A percentile compares a stretch with the other conserved stretches of the same genome.
Conservation (phyloP, 2,113 vertebrate genomes). For the Blennius ocellaris region DNA sequence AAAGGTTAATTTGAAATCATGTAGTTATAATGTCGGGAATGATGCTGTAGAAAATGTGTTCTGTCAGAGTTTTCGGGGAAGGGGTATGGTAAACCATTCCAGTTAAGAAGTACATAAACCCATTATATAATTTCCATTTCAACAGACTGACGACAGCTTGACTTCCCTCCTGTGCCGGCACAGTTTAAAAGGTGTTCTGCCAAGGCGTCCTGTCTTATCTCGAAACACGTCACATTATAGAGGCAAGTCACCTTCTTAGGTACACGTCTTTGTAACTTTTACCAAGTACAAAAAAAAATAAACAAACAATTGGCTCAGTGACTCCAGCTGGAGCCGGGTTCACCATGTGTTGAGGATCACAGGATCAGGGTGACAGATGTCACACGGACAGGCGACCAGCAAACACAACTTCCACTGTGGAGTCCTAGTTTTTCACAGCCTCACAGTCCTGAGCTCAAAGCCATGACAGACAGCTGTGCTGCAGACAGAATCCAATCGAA, state of each 20-base stretch:
- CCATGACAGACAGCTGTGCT: conserved; percentile 54
- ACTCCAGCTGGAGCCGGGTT: conserved; percentile 22
- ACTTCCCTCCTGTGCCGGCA: conserved; percentile 10
- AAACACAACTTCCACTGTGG: conserved; percentile 6
- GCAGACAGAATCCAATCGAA: conserved; percentile 50
- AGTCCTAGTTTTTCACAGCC: conserved; percentile 11
- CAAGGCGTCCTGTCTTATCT: conserved; percentile 36
- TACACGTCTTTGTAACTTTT: conserved; percentile 24
- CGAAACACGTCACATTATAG: conserved; percentile 26
- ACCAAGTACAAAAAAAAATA: conserved; percentile 11
- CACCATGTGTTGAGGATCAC: conserved; percentile 37
- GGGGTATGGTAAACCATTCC: not conserved
- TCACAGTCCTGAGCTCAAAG: conserved; percentile 27
- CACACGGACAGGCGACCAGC: conserved; percentile 6
- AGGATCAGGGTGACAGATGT: conserved; percentile 18
- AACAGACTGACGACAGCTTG: not conserved
- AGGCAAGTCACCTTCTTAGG: conserved; percentile 22
- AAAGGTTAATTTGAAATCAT: no score
- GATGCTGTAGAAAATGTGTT: no score
- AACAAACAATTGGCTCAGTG: conserved; percentile 1
- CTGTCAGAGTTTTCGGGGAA: no score
- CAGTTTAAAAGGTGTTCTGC: conserved; percentile 6
- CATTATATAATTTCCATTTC: not conserved
- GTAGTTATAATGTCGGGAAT: no score
- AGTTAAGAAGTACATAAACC: conserved; percentile 6